Percentiles rank a stretch among this genome's conserved stretches.
phyloP scores from a whole-genome alignment of 2,797 vertebrate species.

The Rachycentron canadum region DNA sequence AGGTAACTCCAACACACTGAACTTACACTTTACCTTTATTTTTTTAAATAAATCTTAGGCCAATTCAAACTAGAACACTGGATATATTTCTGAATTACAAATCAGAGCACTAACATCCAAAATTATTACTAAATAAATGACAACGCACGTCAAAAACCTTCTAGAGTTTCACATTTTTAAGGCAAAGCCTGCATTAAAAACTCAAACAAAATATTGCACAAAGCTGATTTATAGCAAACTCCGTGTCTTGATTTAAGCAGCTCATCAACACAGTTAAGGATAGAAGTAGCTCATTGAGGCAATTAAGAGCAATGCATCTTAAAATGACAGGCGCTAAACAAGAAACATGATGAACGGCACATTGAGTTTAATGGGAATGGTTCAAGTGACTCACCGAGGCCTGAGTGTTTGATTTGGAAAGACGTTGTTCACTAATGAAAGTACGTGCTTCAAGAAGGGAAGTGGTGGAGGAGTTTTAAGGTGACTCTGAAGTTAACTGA shows the following conservation, averaged over 20 bases:
- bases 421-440: background rate
- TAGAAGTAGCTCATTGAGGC: background rate
- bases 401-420: background rate
- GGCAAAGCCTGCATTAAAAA: background rate
- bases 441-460: background rate
- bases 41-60: background rate
- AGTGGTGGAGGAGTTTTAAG: background rate
- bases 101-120: background rate
- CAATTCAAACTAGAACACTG: constrained; percentile 13
- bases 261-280: background rate
- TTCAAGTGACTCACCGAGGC: background rate
- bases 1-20: background rate
- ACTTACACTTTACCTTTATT: background rate
- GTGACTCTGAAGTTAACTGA: background rate
- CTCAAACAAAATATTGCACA: background rate
- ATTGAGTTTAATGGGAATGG: background rate
- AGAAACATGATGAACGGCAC: background rate
- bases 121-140: background rate
- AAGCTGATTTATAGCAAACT: background rate
- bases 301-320: background rate
- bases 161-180: background rate
- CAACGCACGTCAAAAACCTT: background rate
- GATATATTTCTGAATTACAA: background rate
- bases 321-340: background rate
- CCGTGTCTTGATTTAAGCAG: too few relatives aligned